Evolutionary conservation across 2,113 vertebrate genomes (phyloP).

Genomic region (Catharus minimus): DNA sequence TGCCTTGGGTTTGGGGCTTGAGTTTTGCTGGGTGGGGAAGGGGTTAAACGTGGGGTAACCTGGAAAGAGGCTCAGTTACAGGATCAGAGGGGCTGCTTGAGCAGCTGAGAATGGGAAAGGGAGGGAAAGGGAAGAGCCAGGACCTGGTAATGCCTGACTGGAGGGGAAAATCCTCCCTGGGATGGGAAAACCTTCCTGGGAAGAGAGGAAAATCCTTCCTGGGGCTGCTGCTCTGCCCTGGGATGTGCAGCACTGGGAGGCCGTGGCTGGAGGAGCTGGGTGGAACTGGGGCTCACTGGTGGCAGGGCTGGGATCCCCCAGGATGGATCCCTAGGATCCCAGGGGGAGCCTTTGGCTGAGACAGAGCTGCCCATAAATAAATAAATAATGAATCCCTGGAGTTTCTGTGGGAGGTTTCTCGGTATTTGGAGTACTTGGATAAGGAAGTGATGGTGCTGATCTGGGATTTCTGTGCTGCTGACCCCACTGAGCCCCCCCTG

Average conservation of each 20-base stretch:
- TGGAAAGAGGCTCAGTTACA: not conserved
- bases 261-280: not conserved
- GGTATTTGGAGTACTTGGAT: not conserved
- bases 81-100: not conserved
- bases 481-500: rapidly evolving
- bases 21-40: not conserved
- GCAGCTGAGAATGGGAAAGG: not conserved
- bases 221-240: too few species aligned
- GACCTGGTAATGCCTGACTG: not conserved
- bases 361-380: not conserved
- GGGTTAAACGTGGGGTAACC: not conserved
- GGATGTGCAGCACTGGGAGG: rapidly evolving
- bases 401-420: not conserved
- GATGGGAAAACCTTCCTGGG: too few species aligned
- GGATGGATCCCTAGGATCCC: too few species aligned
- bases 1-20: not conserved
- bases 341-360: not conserved
- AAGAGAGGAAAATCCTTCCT: not conserved
- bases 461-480: not conserved
- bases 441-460: rapidly evolving
- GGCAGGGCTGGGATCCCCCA: not conserved
- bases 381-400: not conserved
- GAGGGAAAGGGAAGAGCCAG: not conserved
- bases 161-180: not conserved
- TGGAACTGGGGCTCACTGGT: not conserved